A percentile compares a stretch with the other conserved stretches of the same genome.
These are phyloP conservation scores for Calliphora vicina DNA, from an alignment of 1,140 invertebrate genomes.

Conservation along the genomic window DNA sequence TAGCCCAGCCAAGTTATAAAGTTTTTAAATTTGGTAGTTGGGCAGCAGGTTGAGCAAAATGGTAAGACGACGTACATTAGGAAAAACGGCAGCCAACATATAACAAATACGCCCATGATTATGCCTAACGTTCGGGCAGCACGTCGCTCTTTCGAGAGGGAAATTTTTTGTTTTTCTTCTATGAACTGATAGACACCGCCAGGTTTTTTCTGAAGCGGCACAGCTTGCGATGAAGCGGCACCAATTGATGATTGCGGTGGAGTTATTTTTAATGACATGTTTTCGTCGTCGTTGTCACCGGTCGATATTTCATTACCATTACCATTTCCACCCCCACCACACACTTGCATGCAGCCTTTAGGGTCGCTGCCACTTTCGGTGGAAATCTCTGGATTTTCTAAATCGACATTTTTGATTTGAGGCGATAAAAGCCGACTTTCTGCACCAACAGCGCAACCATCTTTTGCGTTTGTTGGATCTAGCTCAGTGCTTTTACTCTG, in stretches of 20 bases:
- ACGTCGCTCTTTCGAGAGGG: constrained; percentile 87
- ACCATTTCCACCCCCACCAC: constrained; percentile 41
- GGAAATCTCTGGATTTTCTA: constrained; percentile 49
- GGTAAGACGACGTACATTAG: constrained; percentile 92
- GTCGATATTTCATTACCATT: constrained; percentile 41
- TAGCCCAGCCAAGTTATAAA: constrained; percentile 98
- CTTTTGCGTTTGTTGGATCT: neutral
- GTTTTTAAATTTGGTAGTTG: constrained; percentile 81
- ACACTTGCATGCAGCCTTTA: constrained; percentile 54
- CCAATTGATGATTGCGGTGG: constrained; percentile 53
- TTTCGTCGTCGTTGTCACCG: constrained; percentile 41
- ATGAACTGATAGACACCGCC: constrained; percentile 85
- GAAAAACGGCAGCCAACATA: constrained; percentile 97
- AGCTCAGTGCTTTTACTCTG: neutral
- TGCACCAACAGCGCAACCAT: neutral
- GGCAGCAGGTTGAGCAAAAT: constrained; percentile 82
- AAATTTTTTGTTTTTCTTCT: constrained; percentile 93
- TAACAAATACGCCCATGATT: constrained; percentile 94
- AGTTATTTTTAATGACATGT: constrained; percentile 53
- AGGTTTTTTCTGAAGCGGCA: constrained; percentile 52
- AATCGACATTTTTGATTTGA: constrained; percentile 41
- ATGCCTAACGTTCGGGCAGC: constrained; percentile 92
- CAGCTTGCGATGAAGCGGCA: constrained; percentile 36
- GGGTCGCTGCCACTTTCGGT: constrained; percentile 56
- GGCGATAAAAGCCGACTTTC: constrained; percentile 45